phyloP scores from a whole-genome alignment of 2,113 vertebrate species.

The Lota lota region DNA sequence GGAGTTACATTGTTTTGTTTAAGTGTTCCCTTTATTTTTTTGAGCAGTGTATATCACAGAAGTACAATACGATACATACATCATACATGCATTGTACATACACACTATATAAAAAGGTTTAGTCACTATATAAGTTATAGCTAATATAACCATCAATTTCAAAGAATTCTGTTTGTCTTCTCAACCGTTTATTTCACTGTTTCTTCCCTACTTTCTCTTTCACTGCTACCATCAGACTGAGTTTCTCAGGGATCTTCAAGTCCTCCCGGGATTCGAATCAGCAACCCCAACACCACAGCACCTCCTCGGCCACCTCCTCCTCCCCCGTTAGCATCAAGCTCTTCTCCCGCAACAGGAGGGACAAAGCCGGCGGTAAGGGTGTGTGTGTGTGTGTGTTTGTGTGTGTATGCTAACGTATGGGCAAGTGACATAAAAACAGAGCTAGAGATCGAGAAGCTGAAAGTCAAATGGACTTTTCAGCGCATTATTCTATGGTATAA shows the following conservation, averaged over 20 bases:
- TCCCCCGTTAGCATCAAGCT: slow-evolving; percentile 85
- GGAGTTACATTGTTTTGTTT: no score
- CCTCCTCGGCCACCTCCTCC: slow-evolving; percentile 74
- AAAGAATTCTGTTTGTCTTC: background rate
- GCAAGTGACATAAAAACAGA: background rate
- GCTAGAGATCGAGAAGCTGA: no score
- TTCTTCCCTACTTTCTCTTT: background rate
- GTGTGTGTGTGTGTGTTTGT: slow-evolving; percentile 11
- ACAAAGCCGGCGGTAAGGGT: slow-evolving; percentile 69
- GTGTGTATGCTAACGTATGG: slow-evolving; percentile 14
- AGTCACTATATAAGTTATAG: no score
- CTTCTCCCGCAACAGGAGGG: slow-evolving; percentile 88
- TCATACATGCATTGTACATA: no score
- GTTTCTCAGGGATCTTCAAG: slow-evolving; percentile 92
- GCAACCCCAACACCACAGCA: slow-evolving; percentile 43
- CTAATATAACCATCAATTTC: no score
- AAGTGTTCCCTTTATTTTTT: no score
- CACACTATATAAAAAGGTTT: no score
- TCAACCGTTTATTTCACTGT: background rate
- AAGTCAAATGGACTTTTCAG: no score
- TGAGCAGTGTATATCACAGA: no score
- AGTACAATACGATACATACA: no score
- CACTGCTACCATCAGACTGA: slow-evolving; percentile 67
- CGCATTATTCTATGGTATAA: no score
- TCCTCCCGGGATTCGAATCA: slow-evolving; percentile 83